Evolutionary conservation across 1,140 invertebrate genomes (phyloP).

Genomic region (Caenorhabditis inopinata): DNA sequence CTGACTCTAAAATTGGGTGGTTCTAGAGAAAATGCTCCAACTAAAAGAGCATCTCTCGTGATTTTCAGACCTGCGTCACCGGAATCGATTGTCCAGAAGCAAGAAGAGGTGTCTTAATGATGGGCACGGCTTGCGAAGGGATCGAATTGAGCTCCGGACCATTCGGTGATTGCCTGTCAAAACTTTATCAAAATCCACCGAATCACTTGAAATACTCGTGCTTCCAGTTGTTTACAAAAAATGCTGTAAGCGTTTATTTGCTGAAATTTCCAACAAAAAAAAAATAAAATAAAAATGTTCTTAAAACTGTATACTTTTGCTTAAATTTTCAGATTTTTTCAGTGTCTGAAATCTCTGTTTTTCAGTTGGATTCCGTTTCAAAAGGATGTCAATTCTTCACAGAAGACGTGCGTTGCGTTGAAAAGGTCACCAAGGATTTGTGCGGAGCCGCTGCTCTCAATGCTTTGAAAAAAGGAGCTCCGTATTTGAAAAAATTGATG

Average conservation of each 20-base stretch:
- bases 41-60: too few relatives aligned
- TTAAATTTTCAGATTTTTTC: too few relatives aligned
- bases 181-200: neutral
- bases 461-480: neutral
- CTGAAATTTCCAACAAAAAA: neutral
- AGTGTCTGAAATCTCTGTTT: neutral
- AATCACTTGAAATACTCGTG: neutral
- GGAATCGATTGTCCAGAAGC: neutral
- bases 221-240: neutral
- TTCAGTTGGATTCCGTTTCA: neutral
- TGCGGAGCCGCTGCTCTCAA: neutral
- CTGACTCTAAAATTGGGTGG: too few relatives aligned
- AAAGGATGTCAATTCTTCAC: neutral
- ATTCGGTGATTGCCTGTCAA: neutral
- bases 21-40: too few relatives aligned
- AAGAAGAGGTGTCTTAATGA: neutral
- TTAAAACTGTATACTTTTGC: too few relatives aligned
- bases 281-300: too few relatives aligned
- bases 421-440: neutral
- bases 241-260: neutral
- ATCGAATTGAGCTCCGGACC: conserved; percentile 9
- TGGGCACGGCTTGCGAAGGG: neutral
- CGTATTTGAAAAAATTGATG: conserved; percentile 2
- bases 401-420: neutral
- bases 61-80: neutral